Base-by-base conservation (phyloP, 2,797 vertebrate genomes). In the Aldrovandia affinis region DNA sequence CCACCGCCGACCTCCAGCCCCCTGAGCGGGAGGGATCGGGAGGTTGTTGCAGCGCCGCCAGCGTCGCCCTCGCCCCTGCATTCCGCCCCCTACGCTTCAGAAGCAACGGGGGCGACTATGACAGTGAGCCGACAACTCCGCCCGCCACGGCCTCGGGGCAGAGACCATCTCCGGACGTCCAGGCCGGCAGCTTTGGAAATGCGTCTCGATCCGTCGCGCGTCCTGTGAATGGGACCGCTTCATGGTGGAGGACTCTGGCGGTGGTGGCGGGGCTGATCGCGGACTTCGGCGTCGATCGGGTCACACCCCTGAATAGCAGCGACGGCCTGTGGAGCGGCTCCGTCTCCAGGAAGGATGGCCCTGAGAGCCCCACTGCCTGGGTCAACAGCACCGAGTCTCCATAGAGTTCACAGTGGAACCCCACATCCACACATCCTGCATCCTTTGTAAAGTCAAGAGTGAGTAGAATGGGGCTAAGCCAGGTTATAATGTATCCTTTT, bases 81-180 rank as follows among this genome's bases (percentile, higher is more conserved):
- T 22, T 10, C 14, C 15, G 0, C 20, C 1, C 15, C 42, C 25
- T 5, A 39, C 47, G 73, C 20, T 25, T 63, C 80, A 80, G 86
- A 88, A 86, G 78, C 81, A 73, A 42, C 84, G 87, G 85, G 86
- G 87, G 86, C 92, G 91, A 91, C 92, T 91, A 89, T 90, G 83
- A 83, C 82, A 83, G 92, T 86, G 88, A 92, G 89, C 90, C 92
- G 89, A 92, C 90, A 89, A 91, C 81, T 81, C 89, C 90, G 89
- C 88, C 92, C 92, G 88, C 86, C 86, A 28, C 20, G 78, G 90
- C 90, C 91, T 86, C 33, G 83, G 90, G 91, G 88, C 83, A 68
- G 86, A 92, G 78, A 89, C 89, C 89, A 88, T 88, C 92, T 90
- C 90, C 89, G 90, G 85, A 18, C 78, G 86, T 80, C 88, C 61